These are phyloP conservation scores for Murina feae DNA, from an alignment of 2,113 vertebrate genomes.

Conservation along the genomic window DNA sequence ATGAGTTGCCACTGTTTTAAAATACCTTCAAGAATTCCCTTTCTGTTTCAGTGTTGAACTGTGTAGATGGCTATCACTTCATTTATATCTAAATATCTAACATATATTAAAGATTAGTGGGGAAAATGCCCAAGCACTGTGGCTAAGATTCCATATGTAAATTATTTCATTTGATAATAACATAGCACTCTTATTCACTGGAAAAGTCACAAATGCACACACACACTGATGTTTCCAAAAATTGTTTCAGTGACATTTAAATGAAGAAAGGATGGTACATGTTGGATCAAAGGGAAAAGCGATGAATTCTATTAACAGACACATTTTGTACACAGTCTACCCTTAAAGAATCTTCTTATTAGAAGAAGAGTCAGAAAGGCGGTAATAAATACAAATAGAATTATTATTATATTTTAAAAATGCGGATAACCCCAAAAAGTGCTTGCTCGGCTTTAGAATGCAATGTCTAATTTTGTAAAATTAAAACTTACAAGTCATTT, in stretches of 20 bases:
- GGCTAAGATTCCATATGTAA: not conserved
- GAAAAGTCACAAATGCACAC: constrained; percentile 42
- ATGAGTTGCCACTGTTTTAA: not conserved
- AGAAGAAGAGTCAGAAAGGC: not conserved
- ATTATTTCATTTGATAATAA: constrained; percentile 17
- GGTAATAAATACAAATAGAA: constrained; percentile 12
- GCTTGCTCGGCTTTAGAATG: constrained; percentile 31
- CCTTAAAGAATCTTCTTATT: not conserved
- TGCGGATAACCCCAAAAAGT: not conserved
- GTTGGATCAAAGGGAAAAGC: constrained; percentile 10
- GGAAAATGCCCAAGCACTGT: not conserved
- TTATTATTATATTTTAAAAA: not conserved
- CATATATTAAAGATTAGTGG: not conserved
- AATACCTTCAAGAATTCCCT: not conserved
- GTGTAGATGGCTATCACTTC: not conserved
- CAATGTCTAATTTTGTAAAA: not conserved
- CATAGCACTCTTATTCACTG: constrained; percentile 2
- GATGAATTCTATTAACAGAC: not conserved
- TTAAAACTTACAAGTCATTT: not conserved
- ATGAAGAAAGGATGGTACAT: not conserved
- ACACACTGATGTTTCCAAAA: constrained; percentile 49
- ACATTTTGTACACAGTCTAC: not conserved
- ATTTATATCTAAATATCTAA: constrained; percentile 8
- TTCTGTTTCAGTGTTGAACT: not conserved
- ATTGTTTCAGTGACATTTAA: not conserved